These are phyloP conservation scores for Limnephilus rhombicus DNA, from an alignment of 2,888 invertebrate species.

Conservation along the genomic window DNA sequence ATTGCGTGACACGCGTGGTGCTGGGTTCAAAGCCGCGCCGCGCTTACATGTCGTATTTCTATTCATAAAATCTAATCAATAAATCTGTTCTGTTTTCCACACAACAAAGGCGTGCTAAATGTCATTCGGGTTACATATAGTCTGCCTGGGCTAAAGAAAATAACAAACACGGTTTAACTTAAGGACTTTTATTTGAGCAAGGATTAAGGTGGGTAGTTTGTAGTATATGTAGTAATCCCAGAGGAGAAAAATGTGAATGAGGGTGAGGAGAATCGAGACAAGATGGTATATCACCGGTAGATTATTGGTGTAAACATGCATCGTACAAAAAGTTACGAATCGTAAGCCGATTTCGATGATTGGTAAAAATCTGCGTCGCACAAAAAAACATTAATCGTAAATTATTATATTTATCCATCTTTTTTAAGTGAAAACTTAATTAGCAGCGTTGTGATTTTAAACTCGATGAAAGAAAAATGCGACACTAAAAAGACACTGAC, in stretches of 20 bases:
- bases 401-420: too few species aligned
- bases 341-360: not conserved
- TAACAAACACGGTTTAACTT: not conserved
- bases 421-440: too few species aligned
- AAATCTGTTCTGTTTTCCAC: slow-evolving; percentile 10
- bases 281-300: not conserved
- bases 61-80: slow-evolving; percentile 11
- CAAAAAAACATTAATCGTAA: too few species aligned
- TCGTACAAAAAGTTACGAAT: not conserved
- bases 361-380: not conserved
- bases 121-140: not conserved
- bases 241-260: not conserved
- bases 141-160: not conserved
- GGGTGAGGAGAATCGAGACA: not conserved
- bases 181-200: not conserved
- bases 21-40: not conserved
- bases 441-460: too few species aligned
- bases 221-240: not conserved
- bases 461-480: too few species aligned
- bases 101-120: not conserved
- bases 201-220: not conserved
- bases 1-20: slow-evolving; percentile 15
- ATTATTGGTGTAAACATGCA: not conserved
- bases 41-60: not conserved
- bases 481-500: too few species aligned